These are phyloP conservation scores for Esox masquinongy DNA, from an alignment of 2,797 vertebrate genomes.

Conservation along the genomic window DNA sequence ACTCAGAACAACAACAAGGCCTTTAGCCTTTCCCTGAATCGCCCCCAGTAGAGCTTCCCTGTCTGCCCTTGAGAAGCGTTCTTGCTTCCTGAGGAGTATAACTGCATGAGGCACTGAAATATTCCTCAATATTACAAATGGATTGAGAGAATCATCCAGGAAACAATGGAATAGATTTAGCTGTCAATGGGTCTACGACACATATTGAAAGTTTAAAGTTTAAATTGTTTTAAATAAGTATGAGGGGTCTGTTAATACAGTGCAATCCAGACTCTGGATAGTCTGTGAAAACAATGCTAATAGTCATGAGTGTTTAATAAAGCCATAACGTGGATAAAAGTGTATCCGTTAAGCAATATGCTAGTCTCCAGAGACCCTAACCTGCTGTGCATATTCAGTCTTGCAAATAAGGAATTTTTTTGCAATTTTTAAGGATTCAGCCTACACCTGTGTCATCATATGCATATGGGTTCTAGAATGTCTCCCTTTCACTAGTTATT, in stretches of 20 bases:
- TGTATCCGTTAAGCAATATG: not conserved
- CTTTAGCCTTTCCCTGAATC: not conserved
- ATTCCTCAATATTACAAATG: not conserved
- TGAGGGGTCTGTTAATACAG: not conserved
- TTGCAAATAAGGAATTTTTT: conserved; percentile 14
- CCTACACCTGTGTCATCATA: not conserved
- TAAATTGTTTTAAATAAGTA: not conserved
- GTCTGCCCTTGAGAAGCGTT: not conserved
- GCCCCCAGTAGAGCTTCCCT: not conserved
- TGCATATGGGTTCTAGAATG: not conserved
- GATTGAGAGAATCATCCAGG: not conserved
- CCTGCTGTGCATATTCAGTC: conserved; percentile 5
- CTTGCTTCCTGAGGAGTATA: not conserved
- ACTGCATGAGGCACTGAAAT: not conserved
- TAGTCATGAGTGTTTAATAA: not conserved
- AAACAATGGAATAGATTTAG: not conserved
- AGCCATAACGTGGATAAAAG: not conserved
- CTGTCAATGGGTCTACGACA: not conserved
- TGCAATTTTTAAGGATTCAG: not conserved
- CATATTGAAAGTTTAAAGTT: not conserved
- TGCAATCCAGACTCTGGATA: not conserved
- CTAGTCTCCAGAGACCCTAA: not conserved
- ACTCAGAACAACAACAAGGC: not conserved
- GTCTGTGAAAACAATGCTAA: not conserved
- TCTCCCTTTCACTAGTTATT: conserved; percentile 10